Evolutionary conservation across 2,113 vertebrate genomes (phyloP), one percentile per base, ranked within the genome.

Genomic region (Cephalopholis sonnerati): DNA sequence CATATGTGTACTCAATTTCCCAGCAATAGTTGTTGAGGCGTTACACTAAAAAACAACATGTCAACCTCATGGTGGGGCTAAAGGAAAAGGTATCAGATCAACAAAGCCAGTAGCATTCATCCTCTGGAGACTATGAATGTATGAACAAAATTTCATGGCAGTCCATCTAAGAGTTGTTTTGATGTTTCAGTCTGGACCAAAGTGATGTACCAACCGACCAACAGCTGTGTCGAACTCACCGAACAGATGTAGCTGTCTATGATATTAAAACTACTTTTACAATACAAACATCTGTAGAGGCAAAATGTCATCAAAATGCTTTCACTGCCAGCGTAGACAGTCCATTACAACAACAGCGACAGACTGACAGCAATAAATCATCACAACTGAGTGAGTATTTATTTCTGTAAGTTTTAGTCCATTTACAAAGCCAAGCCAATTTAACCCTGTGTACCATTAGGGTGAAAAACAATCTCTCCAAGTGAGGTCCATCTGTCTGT

Each of bases 401-500:
- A 55, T 57, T 54, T 70, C 2, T 57, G 24, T 24, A 48, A 24
- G 44, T 74, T 64, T 90, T 16, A 57, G 48, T 58, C n/a, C 41
- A 61, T 79, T 86, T 74, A 53, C 81, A 54, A 81, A 7, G 57
- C 44, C 79, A 82, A 63, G 62, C 54, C 88, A 81, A 7, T 92
- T 84, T 77, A 89, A 84, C 74, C 59, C 53, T 16, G 18, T 51
- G 66, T 18, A 74, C 66, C 68, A 68, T 85, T 74, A 79, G 62
- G 29, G 55, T 75, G 32, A 84, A 81, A 83, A 64, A 53, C 71
- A 68, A 46, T 75, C 70, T 72, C 69, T 74, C 55, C 62, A n/a
- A 4, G 18, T 77, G 59, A 67, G 46, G 39, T 64, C 72, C 39
- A 69, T 78, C 51, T 69, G 41, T 53, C 59, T 8, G 25, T 68